phyloP scores from a whole-genome alignment of 2,113 vertebrate genomes.

The Aramus guarauna region DNA sequence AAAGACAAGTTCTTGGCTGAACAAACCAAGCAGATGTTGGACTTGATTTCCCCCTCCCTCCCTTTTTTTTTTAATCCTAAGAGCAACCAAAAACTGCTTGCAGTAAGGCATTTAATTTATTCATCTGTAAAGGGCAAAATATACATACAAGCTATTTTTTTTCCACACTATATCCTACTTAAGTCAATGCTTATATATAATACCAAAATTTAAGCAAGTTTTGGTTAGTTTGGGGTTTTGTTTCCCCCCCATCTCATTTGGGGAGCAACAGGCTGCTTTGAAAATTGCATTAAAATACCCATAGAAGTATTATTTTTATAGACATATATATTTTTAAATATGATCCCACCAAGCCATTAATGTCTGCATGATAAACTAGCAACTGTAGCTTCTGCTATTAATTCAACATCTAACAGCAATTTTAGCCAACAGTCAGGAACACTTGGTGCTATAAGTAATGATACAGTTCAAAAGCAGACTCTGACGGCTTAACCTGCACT shows the following conservation, averaged over 20 bases:
- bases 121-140: conserved; percentile 18
- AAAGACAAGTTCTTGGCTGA: conserved; percentile 45
- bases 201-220: background rate
- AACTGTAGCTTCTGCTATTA: conserved; percentile 30
- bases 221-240: background rate
- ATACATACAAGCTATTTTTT: background rate
- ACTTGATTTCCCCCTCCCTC: background rate
- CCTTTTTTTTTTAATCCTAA: background rate
- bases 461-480: background rate
- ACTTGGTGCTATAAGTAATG: conserved; percentile 5
- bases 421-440: background rate
- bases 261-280: background rate
- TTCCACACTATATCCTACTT: background rate
- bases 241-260: background rate
- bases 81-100: background rate
- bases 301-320: background rate
- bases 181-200: background rate
- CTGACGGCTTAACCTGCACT: conserved; percentile 4
- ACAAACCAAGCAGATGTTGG: conserved; percentile 10
- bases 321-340: conserved; percentile 26
- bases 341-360: conserved; percentile 43
- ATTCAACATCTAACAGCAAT: conserved; percentile 1
- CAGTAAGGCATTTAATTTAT: background rate
- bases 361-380: conserved; percentile 26
- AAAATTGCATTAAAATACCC: background rate